Evolutionary conservation across 2,113 vertebrate species (phyloP), one percentile per base, ranked within the genome.

Genomic region (Nothocercus julius): DNA sequence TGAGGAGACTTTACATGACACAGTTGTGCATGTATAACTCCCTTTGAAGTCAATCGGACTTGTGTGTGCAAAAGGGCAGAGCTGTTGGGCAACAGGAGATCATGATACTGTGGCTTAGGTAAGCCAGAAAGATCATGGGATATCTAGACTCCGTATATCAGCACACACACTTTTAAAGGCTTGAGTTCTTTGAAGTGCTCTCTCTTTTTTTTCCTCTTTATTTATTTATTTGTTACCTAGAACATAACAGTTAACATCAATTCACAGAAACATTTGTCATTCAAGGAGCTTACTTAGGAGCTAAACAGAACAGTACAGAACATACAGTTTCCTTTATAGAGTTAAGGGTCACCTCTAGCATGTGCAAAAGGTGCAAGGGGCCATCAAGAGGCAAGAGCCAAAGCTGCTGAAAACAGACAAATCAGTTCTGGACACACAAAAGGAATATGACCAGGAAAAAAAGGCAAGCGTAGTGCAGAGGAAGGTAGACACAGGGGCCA

Each of bases 1-100:
- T 56, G n/a, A 78, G 47, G 21, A 85, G 90, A 92, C 42, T 91
- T 94, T 82, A 40, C 27, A 15, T 88, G 82, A 89, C 76, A 83
- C 68, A 68, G 38, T 73, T 89, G 74, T 82, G n/a, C 58, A 38
- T 45, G 24, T n/a, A 73, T 40, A 76, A 36, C 13, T 95, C 69
- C 27, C 30, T 95, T 95, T 92, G 90, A 97, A 94, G 82, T 93
- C 49, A 79, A 13, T 44, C 30, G 58, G 88, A 82, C 69, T 16
- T 79, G 24, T 66, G 61, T 49, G 73, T 54, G 69, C 74, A 79
- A 81, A 87, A 89, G 66, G 83, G 36, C 66, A 90, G 74, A 90
- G 58, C 87, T 74, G 83, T 1, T 83, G 28, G 66, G 42, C 63
- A 73, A 61, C 30, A 95, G 30, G 89, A 73, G n/a, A 85, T 91